These are phyloP conservation scores for Hesperia comma DNA, from an alignment of 2,888 invertebrate species.

Conservation along the genomic window DNA sequence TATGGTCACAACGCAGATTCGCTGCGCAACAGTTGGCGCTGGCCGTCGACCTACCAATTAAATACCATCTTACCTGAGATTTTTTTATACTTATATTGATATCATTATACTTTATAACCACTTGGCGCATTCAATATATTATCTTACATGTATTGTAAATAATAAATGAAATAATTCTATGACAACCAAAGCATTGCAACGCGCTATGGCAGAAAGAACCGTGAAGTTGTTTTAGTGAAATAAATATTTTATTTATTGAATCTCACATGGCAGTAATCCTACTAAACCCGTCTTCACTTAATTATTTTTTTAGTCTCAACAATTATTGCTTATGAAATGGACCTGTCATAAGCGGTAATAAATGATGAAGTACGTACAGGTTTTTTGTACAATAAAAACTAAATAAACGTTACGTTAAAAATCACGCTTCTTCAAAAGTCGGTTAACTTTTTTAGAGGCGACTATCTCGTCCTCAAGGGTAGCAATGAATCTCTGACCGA, in stretches of 20 bases:
- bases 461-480: no score
- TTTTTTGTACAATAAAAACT: background rate
- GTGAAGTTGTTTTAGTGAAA: no score
- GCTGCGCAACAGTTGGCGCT: conserved; percentile 52
- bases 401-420: background rate
- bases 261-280: background rate
- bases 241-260: background rate
- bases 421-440: no score
- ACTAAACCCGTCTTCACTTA: background rate
- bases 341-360: background rate
- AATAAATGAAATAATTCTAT: background rate
- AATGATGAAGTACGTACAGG: background rate
- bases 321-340: background rate
- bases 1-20: conserved; percentile 73
- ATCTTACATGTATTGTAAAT: no score
- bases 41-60: conserved; percentile 10
- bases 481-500: no score
- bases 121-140: no score
- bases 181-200: no score
- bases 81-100: conserved; percentile 7
- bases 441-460: no score
- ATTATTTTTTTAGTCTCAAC: background rate
- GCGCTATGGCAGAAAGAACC: no score
- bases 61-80: conserved; percentile 35
- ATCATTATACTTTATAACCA: no score